Conservation (phyloP, 2,797 vertebrate genomes). For the Gallinago solitaria region DNA sequence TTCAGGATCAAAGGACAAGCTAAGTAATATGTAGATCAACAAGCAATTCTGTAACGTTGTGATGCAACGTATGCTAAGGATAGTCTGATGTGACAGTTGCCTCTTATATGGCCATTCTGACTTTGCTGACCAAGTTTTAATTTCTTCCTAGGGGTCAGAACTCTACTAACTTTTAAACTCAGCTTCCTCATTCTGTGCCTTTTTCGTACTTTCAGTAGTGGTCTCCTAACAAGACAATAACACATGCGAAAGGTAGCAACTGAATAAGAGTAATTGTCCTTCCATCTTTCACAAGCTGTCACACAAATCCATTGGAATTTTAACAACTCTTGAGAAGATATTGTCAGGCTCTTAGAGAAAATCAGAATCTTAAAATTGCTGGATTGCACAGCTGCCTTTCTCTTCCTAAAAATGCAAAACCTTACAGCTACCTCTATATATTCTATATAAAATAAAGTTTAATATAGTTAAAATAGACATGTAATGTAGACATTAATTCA, state of each 20-base stretch:
- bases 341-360: not conserved
- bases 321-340: not conserved
- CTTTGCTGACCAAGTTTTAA: not conserved
- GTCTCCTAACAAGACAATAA: not conserved
- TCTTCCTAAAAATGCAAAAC: not conserved
- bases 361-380: not conserved
- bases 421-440: not conserved
- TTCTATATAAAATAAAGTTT: not conserved
- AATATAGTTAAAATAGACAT: not conserved
- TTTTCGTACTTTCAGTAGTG: not conserved
- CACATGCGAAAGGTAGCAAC: not conserved
- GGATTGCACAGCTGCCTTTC: not conserved
- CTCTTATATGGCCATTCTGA: not conserved
- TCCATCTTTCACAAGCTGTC: not conserved
- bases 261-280: not conserved
- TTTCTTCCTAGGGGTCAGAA: not conserved
- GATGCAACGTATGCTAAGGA: not conserved
- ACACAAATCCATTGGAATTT: not conserved
- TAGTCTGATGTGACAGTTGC: not conserved
- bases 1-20: not conserved
- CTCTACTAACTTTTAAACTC: not conserved
- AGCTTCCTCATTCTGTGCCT: not conserved
- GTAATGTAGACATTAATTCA: not conserved
- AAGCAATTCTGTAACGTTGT: not conserved
- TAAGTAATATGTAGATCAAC: fast-evolving